Evolutionary conservation across 1,140 invertebrate genomes (phyloP).

Genomic region (Dinothrombium tinctorium): DNA sequence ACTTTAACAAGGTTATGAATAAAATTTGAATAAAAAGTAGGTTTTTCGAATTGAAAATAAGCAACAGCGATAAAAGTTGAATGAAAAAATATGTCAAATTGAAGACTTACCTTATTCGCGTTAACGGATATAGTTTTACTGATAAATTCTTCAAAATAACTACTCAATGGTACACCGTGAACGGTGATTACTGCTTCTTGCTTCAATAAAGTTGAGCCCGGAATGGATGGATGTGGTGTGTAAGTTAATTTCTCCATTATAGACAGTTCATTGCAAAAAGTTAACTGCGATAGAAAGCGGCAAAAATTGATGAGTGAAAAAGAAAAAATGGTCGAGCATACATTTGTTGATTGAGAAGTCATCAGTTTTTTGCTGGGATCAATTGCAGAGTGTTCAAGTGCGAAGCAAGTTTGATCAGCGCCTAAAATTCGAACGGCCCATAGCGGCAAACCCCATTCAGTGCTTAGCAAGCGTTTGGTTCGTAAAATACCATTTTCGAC

Average conservation of each 20-base stretch:
- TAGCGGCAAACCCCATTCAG: slow-evolving; percentile 72
- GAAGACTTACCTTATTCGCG: slow-evolving; percentile 58
- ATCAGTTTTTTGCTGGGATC: slow-evolving; percentile 55
- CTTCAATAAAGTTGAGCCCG: slow-evolving; percentile 54
- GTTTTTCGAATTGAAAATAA: too few species aligned
- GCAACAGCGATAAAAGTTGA: too few species aligned
- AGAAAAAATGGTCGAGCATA: slow-evolving; percentile 26
- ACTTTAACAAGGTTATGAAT: too few species aligned
- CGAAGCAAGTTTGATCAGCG: slow-evolving; percentile 69
- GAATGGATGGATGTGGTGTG: slow-evolving; percentile 45
- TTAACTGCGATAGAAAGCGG: slow-evolving; percentile 30
- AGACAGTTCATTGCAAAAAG: slow-evolving; percentile 66
- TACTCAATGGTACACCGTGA: slow-evolving; percentile 65
- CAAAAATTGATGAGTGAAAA: slow-evolving; percentile 9
- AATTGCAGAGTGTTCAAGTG: slow-evolving; percentile 76
- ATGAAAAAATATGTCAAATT: too few species aligned
- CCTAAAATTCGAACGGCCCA: slow-evolving; percentile 79
- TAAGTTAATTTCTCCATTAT: slow-evolving; percentile 80
- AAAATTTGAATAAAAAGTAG: too few species aligned
- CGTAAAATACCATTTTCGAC: slow-evolving; percentile 56
- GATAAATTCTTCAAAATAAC: slow-evolving; percentile 76
- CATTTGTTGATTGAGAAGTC: slow-evolving; percentile 74
- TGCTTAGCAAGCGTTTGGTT: slow-evolving; percentile 76
- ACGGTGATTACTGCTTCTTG: slow-evolving; percentile 88
- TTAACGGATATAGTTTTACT: slow-evolving; percentile 69